Conservation (phyloP, 1,140 invertebrate genomes). For the Drosophila baimaii region DNA sequence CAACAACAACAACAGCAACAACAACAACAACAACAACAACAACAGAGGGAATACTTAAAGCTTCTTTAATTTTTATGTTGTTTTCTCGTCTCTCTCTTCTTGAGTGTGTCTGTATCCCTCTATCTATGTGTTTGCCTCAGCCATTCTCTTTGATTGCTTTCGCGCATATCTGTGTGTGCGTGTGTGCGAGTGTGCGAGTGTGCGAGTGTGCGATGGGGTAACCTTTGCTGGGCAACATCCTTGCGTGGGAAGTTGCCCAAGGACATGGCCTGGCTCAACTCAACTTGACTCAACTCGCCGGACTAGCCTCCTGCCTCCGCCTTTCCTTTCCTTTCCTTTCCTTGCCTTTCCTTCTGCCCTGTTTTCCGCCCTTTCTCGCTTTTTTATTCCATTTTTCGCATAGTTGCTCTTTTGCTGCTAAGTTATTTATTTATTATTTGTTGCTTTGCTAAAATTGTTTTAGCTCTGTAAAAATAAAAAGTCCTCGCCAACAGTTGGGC, state of each 20-base stretch:
- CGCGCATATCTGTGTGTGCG: constrained; percentile 42
- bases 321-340: too few species aligned
- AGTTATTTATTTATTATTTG: constrained; percentile 77
- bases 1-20: constrained; percentile 25
- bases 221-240: constrained; percentile 76
- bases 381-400: constrained; percentile 37
- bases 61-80: constrained; percentile 83
- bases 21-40: constrained; percentile 30
- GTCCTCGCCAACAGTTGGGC: constrained; percentile 46
- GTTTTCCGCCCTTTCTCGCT: constrained; percentile 13
- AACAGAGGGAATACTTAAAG: constrained; percentile 71
- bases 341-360: constrained; percentile 32
- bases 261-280: constrained; percentile 77
- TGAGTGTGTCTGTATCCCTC: constrained; percentile 42
- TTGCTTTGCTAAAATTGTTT: constrained; percentile 68
- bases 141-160: constrained; percentile 75
- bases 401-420: constrained; percentile 43
- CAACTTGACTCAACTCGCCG: constrained; percentile 54
- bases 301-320: constrained; percentile 53
- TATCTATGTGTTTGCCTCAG: constrained; percentile 53
- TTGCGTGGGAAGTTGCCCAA: constrained; percentile 84
- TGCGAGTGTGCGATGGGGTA: constrained; percentile 57
- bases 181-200: constrained; percentile 14
- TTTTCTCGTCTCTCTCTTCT: constrained; percentile 79
- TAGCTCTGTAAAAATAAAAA: constrained; percentile 39